Evolutionary conservation across 1,140 invertebrate species (phyloP), one percentile per base, ranked within the genome.

Genomic region (Cydia fagiglandana): DNA sequence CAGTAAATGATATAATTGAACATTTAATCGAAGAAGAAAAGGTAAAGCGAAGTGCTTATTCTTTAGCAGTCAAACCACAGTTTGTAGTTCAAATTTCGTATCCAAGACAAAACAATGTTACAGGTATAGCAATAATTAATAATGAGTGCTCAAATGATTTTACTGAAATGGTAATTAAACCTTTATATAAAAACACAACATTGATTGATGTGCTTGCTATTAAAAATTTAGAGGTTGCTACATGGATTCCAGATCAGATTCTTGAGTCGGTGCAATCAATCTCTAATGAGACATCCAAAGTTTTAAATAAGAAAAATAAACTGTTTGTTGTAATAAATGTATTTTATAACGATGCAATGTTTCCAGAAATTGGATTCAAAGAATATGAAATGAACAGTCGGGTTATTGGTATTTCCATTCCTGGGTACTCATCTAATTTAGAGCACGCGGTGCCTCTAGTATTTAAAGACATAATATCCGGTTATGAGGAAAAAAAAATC

Each of bases 291-390:
- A 86, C 75, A 34, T 64, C 76, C 5, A 77, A 81, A 64, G 66
- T 75, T 0, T 73, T 77, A 4, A 76, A 73, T 10, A 50, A 85
- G 68, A 76, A 79, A 41, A 79, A 83, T 53, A 78, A 89, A 75
- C 75, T 90, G 4, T 83, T 92, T 73, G 86, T 95, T 75, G 91
- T 94, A 2, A 91, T 94, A 28, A 93, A 88, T 64, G 78, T 95
- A 17, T 95, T 94, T 84, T 88, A 93, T 73, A 94, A 94, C 78
- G 93, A 95, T 81, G 87, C 86, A 4, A 84, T 95, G 10, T 95
- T 95, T 85, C 91, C 93, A 82, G 91, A 93, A 84, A 77, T 88
- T 50, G 80, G 86, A 75, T 47, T 75, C 74, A 76, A 84, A 45
- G 75, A 85, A 73, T 80, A 86, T 77, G 17, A 80, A 73, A 79